Evolutionary conservation across 1,140 invertebrate species (phyloP).

Genomic region (Drosophila leontia): DNA sequence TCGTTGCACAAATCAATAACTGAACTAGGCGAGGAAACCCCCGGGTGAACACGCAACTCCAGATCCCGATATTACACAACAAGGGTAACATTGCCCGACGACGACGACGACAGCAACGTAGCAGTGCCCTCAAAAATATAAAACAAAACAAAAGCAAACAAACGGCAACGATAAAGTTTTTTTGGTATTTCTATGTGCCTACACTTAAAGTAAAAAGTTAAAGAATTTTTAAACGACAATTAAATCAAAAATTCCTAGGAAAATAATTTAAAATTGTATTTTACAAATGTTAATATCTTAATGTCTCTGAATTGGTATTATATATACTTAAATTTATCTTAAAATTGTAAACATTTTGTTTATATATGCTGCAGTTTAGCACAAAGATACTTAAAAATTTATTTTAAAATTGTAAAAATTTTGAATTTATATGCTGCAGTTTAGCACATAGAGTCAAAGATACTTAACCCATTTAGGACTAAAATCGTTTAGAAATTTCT

Average conservation of each 20-base stretch:
- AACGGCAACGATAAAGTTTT: slow-evolving; percentile 46
- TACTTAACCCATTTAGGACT: background rate
- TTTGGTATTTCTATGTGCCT: slow-evolving; percentile 10
- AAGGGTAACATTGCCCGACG: slow-evolving; percentile 69
- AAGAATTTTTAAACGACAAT: background rate
- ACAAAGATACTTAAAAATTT: background rate
- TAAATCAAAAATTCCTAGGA: too few species aligned
- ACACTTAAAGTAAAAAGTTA: background rate
- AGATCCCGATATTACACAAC: slow-evolving; percentile 66
- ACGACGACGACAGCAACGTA: slow-evolving; percentile 8
- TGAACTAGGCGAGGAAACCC: slow-evolving; percentile 45
- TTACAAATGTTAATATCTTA: background rate
- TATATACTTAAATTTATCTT: background rate
- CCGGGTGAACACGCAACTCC: slow-evolving; percentile 59
- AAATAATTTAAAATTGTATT: background rate
- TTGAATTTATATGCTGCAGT: background rate
- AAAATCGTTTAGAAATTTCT: background rate
- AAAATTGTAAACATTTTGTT: too few species aligned
- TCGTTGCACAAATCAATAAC: slow-evolving; percentile 74
- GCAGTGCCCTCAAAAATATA: slow-evolving; percentile 45
- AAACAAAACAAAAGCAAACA: slow-evolving; percentile 12
- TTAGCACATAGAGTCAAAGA: background rate
- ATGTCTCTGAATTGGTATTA: background rate
- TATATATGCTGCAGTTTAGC: background rate
- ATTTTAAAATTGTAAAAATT: too few species aligned